phyloP scores from a whole-genome alignment of 2,113 vertebrate genomes.

The Dasyprocta punctata region DNA sequence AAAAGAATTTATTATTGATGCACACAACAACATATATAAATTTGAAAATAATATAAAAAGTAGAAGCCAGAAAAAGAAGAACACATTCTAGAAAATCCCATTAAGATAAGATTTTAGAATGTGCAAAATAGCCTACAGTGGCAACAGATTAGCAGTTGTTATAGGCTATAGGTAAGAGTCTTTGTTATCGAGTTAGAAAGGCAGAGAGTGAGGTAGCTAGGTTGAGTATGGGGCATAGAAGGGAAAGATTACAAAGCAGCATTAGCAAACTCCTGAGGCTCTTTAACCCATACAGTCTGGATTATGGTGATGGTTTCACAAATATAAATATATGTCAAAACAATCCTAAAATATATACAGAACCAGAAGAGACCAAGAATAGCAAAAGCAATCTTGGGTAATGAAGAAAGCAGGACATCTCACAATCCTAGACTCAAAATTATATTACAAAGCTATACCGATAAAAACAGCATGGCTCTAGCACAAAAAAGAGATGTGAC shows the following conservation, averaged over 20 bases:
- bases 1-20: not conserved
- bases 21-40: not conserved
- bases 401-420: not conserved
- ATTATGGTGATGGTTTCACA: not conserved
- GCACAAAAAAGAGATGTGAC: too few relatives aligned
- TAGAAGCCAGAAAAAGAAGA: not conserved
- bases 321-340: not conserved
- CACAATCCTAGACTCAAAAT: not conserved
- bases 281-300: not conserved
- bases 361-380: not conserved
- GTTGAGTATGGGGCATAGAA: not conserved
- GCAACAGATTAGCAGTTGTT: not conserved
- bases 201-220: not conserved
- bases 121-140: not conserved
- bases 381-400: not conserved
- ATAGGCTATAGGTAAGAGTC: not conserved
- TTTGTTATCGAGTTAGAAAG: not conserved
- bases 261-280: not conserved
- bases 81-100: not conserved
- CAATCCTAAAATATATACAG: not conserved
- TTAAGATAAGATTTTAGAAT: constrained; percentile 3
- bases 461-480: too few relatives aligned
- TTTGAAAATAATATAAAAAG: not conserved
- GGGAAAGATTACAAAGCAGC: not conserved
- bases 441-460: too few relatives aligned